Conservation (phyloP, 2,888 invertebrate species). For the Epicampocera succincta region DNA sequence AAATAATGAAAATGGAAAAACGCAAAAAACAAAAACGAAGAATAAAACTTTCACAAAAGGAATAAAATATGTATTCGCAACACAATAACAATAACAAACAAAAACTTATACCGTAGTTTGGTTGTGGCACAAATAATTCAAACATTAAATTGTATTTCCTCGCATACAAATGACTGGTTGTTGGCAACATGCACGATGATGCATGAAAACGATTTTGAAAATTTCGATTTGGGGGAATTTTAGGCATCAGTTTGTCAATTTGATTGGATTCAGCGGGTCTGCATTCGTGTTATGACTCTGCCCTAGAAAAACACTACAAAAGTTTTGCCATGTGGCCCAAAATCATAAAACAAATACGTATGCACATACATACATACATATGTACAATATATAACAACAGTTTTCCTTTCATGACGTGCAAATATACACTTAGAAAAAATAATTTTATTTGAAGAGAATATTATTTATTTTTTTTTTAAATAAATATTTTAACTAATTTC, state of each 20-base stretch:
- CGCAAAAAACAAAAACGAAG: neutral
- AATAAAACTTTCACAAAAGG: neutral
- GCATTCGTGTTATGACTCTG: neutral
- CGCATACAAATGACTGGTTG: neutral
- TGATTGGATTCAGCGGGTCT: slow-evolving; percentile 2
- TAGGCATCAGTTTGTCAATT: slow-evolving; percentile 21
- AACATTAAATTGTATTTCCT: slow-evolving; percentile 8
- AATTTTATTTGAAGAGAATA: too few species aligned
- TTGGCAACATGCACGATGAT: slow-evolving; percentile 20
- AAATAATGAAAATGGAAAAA: slow-evolving; percentile 16
- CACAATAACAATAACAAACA: slow-evolving; percentile 1
- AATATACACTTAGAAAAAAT: too few species aligned
- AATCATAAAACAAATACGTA: neutral
- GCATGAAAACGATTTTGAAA: slow-evolving; percentile 41
- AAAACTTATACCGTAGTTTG: neutral
- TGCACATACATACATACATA: too few species aligned
- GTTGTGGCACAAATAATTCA: neutral
- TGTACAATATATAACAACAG: too few species aligned
- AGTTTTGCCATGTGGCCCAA: neutral
- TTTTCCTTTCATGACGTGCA: too few species aligned
- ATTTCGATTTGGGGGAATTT: slow-evolving; percentile 5
- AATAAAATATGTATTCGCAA: neutral
- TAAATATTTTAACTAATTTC: too few species aligned
- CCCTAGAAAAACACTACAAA: neutral
- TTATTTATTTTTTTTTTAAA: too few species aligned